phyloP scores from a whole-genome alignment of 1,140 invertebrate species.

The Aethina tumida region DNA sequence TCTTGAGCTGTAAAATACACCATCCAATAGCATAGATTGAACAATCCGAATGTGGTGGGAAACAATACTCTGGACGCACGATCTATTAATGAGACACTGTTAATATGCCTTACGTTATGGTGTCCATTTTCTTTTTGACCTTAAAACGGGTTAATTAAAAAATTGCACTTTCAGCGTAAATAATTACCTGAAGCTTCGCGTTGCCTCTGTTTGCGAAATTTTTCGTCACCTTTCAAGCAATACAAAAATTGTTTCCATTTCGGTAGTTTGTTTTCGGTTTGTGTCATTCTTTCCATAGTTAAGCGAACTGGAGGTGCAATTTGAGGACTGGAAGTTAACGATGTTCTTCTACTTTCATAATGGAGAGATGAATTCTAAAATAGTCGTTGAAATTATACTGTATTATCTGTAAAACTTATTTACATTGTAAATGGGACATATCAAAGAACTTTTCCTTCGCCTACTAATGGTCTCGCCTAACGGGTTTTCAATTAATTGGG shows the following conservation, averaged over 20 bases:
- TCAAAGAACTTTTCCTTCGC: conserved; percentile 41
- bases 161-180: background rate
- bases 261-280: conserved; percentile 63
- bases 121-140: conserved; percentile 34
- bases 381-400: too few species aligned
- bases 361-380: conserved; percentile 25
- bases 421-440: conserved; percentile 53
- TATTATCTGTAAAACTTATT: conserved; percentile 16
- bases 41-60: conserved; percentile 72
- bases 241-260: conserved; percentile 69
- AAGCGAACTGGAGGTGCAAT: conserved; percentile 37
- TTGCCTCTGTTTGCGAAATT: conserved; percentile 63
- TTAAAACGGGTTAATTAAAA: conserved; percentile 6
- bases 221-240: conserved; percentile 68
- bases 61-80: conserved; percentile 74
- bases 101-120: conserved; percentile 56
- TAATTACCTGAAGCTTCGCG: conserved; percentile 44
- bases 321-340: conserved; percentile 20
- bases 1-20: conserved; percentile 63
- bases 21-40: conserved; percentile 84
- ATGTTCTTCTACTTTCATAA: conserved; percentile 25
- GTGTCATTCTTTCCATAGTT: conserved; percentile 70
- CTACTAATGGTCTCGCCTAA: conserved; percentile 7
- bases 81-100: conserved; percentile 83
- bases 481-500: conserved; percentile 18